A percentile compares a stretch with the other conserved stretches of the same genome.
These are phyloP conservation scores for Agonum fuliginosum DNA, from an alignment of 2,888 invertebrate genomes.

Conservation along the genomic window DNA sequence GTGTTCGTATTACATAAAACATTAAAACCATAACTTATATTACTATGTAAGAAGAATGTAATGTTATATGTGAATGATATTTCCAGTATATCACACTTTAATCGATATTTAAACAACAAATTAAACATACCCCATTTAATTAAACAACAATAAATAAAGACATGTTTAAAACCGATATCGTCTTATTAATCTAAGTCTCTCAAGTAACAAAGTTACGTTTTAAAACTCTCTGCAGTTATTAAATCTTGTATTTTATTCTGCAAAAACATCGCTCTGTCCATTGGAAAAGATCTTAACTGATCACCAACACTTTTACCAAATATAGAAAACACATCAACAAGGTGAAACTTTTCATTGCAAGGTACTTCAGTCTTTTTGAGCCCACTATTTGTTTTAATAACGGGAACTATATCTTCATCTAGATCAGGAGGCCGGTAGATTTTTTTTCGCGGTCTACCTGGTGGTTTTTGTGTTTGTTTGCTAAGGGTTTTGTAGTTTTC, in stretches of 20 bases:
- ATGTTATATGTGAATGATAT: too few relatives aligned
- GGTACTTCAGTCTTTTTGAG: neutral
- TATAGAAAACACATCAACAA: neutral
- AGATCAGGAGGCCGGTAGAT: neutral
- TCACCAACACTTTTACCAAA: conserved; percentile 26
- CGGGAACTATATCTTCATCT: too few relatives aligned
- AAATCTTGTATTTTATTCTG: conserved; percentile 27
- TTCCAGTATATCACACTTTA: too few relatives aligned
- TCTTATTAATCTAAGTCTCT: neutral
- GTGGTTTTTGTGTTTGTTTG: neutral
- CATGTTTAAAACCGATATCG: too few relatives aligned
- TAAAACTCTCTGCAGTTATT: neutral
- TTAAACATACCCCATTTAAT: too few relatives aligned
- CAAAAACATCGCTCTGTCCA: neutral
- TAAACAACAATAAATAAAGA: too few relatives aligned
- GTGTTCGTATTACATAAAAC: too few relatives aligned
- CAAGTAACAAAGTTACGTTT: neutral
- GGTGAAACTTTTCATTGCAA: conserved; percentile 4
- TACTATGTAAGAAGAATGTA: too few relatives aligned
- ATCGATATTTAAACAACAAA: too few relatives aligned
- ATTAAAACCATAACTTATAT: too few relatives aligned
- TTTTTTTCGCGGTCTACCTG: neutral
- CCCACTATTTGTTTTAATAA: neutral
- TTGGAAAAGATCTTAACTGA: conserved; percentile 9
- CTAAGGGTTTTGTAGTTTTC: neutral